These are phyloP conservation scores for Chaetodon trifasciatus DNA, from an alignment of 2,797 vertebrate species.

Conservation along the genomic window DNA sequence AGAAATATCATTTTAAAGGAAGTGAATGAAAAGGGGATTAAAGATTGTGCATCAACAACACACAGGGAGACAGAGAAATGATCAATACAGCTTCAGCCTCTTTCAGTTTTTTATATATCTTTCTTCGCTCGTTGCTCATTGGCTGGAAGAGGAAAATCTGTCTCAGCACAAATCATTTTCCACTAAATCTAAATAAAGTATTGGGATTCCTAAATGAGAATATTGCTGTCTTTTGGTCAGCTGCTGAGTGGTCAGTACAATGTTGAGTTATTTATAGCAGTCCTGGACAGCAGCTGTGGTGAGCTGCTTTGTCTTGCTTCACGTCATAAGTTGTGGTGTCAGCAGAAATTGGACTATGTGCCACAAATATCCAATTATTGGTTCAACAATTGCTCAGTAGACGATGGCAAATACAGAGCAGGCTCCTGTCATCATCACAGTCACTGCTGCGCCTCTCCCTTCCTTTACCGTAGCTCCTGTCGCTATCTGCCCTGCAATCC, in stretches of 20 bases:
- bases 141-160: neutral
- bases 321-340: constrained; percentile 46
- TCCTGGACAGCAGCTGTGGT: constrained; percentile 74
- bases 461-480: neutral
- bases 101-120: neutral
- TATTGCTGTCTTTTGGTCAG: constrained; percentile 48
- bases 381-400: constrained; percentile 23
- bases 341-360: constrained; percentile 62
- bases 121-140: neutral
- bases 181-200: neutral
- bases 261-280: constrained; percentile 64
- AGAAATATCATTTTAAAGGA: constrained; percentile 3
- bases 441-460: constrained; percentile 15
- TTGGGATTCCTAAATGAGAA: constrained; percentile 39
- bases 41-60: neutral
- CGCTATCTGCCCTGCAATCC: neutral
- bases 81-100: neutral
- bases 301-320: constrained; percentile 45
- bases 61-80: neutral
- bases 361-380: constrained; percentile 69
- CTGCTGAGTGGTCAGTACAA: constrained; percentile 38
- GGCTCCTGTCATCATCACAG: constrained; percentile 18
- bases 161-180: neutral
- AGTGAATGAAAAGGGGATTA: constrained; percentile 20
- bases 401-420: constrained; percentile 6